Conservation (phyloP, 2,888 invertebrate genomes). For the Ormyrus nitidulus region DNA sequence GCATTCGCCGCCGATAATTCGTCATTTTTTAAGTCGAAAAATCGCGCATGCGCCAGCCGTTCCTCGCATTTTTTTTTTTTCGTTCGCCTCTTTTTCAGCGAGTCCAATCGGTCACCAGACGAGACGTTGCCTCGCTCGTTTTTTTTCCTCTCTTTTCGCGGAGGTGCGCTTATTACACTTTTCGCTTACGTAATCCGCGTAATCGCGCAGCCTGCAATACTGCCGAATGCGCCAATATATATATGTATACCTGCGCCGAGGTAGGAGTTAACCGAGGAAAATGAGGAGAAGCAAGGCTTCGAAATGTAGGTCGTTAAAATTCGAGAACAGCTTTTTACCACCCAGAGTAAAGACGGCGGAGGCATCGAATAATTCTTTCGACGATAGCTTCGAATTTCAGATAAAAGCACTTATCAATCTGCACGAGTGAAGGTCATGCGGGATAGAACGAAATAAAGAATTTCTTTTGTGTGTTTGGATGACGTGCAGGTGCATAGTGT, state of each 20-base stretch:
- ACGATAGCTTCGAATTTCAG: too few species aligned
- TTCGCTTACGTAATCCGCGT: conserved; percentile 35
- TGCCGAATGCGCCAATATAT: background rate
- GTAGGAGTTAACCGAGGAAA: background rate
- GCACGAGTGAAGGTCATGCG: too few species aligned
- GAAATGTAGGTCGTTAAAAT: too few species aligned
- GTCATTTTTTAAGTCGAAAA: background rate
- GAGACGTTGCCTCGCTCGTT: background rate
- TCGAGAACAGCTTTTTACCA: too few species aligned
- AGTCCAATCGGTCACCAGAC: conserved; percentile 25
- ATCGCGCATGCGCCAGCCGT: background rate
- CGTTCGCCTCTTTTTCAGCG: background rate
- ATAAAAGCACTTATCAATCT: too few species aligned
- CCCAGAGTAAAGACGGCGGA: too few species aligned
- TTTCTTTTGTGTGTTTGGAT: too few species aligned
- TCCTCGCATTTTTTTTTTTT: background rate
- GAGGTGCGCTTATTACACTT: conserved; percentile 19
- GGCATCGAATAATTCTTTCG: too few species aligned
- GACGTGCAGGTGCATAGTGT: too few species aligned
- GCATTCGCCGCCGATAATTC: background rate
- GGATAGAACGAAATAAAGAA: too few species aligned
- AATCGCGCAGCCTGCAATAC: conserved; percentile 11
- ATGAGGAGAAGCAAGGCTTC: background rate
- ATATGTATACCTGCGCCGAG: background rate
- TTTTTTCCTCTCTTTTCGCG: too few species aligned